These are phyloP conservation scores for Lycopodina hypogea DNA, from an alignment of 37 sponge, comb jelly and placozoan genomes.

Conservation along the genomic window DNA sequence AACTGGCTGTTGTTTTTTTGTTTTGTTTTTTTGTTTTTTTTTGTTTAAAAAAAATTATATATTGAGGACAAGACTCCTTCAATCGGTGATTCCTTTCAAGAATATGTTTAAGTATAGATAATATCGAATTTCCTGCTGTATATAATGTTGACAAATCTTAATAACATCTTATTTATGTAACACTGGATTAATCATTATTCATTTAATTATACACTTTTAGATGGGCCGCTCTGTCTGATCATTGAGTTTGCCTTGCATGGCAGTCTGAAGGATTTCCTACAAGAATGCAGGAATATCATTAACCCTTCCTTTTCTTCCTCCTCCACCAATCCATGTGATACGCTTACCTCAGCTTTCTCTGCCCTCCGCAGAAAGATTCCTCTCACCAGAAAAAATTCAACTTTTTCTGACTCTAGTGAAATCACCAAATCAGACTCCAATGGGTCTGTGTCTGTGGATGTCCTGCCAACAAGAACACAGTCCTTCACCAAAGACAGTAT, in stretches of 20 bases:
- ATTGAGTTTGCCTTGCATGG: constrained; percentile 69
- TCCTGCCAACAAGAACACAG: too few relatives aligned
- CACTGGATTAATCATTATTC: too few relatives aligned
- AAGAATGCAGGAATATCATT: constrained; percentile 32
- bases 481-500: constrained; percentile 2
- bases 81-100: too few relatives aligned
- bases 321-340: constrained; percentile 16
- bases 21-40: too few relatives aligned
- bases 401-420: constrained; percentile 7
- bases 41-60: too few relatives aligned
- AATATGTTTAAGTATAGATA: too few relatives aligned
- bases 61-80: too few relatives aligned
- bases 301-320: not conserved
- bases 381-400: constrained; percentile 15
- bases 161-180: too few relatives aligned
- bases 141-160: too few relatives aligned
- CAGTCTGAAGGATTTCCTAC: constrained; percentile 44
- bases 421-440: not conserved
- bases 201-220: too few relatives aligned
- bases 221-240: constrained; percentile 36
- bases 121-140: too few relatives aligned
- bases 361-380: constrained; percentile 11
- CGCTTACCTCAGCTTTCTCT: constrained; percentile 17
- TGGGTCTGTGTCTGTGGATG: not conserved
- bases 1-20: too few relatives aligned